These are phyloP conservation scores for Notospermus geniculatus DNA, from an alignment of 1,140 invertebrate genomes.

Conservation along the genomic window DNA sequence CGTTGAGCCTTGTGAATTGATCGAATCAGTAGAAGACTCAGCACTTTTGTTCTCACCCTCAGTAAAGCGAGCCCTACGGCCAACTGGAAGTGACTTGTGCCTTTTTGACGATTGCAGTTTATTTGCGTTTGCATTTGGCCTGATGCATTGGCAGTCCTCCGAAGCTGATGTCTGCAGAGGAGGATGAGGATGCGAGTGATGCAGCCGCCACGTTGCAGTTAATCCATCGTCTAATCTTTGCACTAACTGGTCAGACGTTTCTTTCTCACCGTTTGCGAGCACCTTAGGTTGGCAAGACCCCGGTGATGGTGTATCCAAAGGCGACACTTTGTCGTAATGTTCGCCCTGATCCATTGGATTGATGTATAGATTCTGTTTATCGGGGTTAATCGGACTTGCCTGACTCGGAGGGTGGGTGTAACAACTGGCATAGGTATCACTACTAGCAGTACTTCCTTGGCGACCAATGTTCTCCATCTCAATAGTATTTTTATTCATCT, in stretches of 20 bases:
- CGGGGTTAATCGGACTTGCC: conserved; percentile 18
- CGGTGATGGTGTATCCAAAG: conserved; percentile 35
- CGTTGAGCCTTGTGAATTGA: conserved; percentile 61
- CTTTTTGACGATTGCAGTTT: conserved; percentile 51
- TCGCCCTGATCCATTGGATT: conserved; percentile 64
- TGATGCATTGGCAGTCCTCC: background rate
- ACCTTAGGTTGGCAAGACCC: conserved; percentile 50
- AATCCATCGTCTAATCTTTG: conserved; percentile 45
- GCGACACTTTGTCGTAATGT: background rate
- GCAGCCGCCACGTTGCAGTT: conserved; percentile 44
- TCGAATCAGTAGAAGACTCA: conserved; percentile 47
- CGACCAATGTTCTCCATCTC: conserved; percentile 69
- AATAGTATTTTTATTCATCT: conserved; percentile 69
- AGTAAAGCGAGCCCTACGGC: conserved; percentile 42
- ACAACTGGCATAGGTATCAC: conserved; percentile 93
- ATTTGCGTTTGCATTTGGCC: conserved; percentile 38
- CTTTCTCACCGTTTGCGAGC: conserved; percentile 16
- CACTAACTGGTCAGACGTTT: conserved; percentile 37
- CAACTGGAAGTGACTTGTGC: conserved; percentile 48
- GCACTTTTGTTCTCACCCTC: conserved; percentile 42
- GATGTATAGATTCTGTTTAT: conserved; percentile 80
- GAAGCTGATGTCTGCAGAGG: conserved; percentile 15
- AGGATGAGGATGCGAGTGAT: conserved; percentile 33
- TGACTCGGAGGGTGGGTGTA: conserved; percentile 75
- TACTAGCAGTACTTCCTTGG: conserved; percentile 61